phyloP scores from a whole-genome alignment of 2,113 vertebrate species.

The Otocyon megalotis region DNA sequence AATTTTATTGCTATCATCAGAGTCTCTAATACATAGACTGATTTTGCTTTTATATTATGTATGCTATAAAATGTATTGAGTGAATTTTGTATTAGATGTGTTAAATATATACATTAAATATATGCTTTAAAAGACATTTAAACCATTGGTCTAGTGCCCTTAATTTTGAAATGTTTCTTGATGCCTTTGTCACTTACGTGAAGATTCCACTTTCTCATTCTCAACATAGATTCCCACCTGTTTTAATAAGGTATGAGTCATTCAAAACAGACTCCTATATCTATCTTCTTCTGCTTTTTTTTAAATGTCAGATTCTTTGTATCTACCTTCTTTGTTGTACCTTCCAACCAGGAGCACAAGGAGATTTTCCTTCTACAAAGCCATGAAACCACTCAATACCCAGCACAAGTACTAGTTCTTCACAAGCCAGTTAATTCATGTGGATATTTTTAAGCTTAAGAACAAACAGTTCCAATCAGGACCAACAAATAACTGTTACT shows the following conservation, averaged over 20 bases:
- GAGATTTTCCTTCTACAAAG: neutral
- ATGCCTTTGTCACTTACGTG: neutral
- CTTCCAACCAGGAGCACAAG: neutral
- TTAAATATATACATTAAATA: neutral
- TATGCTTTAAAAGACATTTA: neutral
- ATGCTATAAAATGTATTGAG: neutral
- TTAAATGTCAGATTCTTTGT: neutral
- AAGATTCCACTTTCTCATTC: neutral
- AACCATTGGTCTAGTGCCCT: neutral
- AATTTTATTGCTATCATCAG: neutral
- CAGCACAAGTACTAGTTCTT: neutral
- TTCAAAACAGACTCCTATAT: neutral
- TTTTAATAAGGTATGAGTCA: neutral
- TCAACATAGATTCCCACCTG: neutral
- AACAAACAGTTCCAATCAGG: neutral
- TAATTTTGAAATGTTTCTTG: neutral
- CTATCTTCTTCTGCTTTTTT: neutral
- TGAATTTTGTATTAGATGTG: neutral
- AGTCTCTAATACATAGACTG: neutral
- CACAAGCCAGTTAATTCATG: neutral
- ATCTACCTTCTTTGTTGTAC: neutral
- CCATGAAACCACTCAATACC: neutral
- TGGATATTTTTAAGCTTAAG: neutral
- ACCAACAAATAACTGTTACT: neutral
- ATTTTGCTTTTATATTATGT: neutral